Base-by-base conservation (phyloP, 2,113 vertebrate species). In the Cavia aperea region DNA sequence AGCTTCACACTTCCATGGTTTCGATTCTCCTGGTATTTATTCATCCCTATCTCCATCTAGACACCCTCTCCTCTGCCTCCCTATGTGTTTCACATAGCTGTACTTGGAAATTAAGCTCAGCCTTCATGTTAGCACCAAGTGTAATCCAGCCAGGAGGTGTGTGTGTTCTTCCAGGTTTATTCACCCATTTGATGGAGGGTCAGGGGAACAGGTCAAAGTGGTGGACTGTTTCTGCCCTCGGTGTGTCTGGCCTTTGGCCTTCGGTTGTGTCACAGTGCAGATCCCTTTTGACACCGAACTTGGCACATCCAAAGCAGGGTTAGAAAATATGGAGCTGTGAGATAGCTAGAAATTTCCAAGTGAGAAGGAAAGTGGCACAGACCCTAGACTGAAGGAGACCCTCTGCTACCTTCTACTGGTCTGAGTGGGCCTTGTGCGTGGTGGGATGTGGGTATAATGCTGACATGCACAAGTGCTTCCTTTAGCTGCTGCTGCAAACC, bases 381-480 rank as follows among this genome's bases (percentile, higher is more conserved):
- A 33, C 12, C 6, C 63, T 43, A 43, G 4, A 29, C 6, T 2
- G 4, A 23, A 83, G 65, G 84, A 81, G 58, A 54, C 26, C 65
- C 18, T 65, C 73, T 92, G 62, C 49, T 68, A n/a, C 19, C n/a
- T 21, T 1, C 49, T 39, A 1, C 56, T 36, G 24, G 36, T 39
- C 36, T 11, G n/a, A 54, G 24, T 16, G 73, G 60, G 51, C 19
- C 29, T 15, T 29, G 36, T 63, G 70, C 26, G 8, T 11, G n/a
- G 21, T 13, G 5, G 13, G n/a, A 39, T 16, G 26, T 33, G 31
- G n/a, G 24, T 14, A 2, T 6, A 14, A 63, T 1, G 4, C 1
- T 24, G n/a, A 86, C 43, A 46, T 49, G 21, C n/a, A 43, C 68
- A 10, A 16, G 6, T 26, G 2, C 70, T 46, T 72, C 18, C 66